Conservation (phyloP, 2,113 vertebrate genomes). For the Clarias magur region DNA sequence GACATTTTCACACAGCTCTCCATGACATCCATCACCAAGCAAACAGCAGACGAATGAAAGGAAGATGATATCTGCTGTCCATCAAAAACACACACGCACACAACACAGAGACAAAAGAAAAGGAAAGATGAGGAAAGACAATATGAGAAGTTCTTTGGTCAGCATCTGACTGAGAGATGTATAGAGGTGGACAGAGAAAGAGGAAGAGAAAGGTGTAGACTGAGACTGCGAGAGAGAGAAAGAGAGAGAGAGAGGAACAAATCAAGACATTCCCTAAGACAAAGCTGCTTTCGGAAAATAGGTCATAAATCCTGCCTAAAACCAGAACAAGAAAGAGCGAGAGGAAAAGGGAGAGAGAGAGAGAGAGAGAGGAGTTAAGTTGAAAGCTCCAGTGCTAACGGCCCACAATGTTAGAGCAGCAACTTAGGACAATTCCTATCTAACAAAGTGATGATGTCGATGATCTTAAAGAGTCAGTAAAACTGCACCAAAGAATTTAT, state of each 20-base stretch:
- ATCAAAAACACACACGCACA: background rate
- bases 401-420: background rate
- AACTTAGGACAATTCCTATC: background rate
- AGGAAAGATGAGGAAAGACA: slow-evolving; percentile 23
- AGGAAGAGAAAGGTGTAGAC: slow-evolving; percentile 36
- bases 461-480: background rate
- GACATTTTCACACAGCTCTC: background rate
- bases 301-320: slow-evolving; percentile 71
- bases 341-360: slow-evolving; percentile 3
- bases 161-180: background rate
- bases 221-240: slow-evolving; percentile 1
- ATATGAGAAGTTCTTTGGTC: slow-evolving; percentile 11
- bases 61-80: background rate
- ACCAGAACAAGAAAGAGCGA: slow-evolving; percentile 48
- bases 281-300: slow-evolving; percentile 65
- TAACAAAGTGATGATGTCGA: background rate
- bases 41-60: background rate
- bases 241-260: slow-evolving; percentile 28
- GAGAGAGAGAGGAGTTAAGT: slow-evolving; percentile 47
- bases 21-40: background rate
- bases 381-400: background rate
- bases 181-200: slow-evolving; percentile 14
- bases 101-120: background rate
- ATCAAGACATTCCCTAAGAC: slow-evolving; percentile 51
- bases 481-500: background rate